Evolutionary conservation across 2,888 invertebrate genomes (phyloP), one percentile per base, ranked within the genome.

Genomic region (Hirtodrosophila confusa): DNA sequence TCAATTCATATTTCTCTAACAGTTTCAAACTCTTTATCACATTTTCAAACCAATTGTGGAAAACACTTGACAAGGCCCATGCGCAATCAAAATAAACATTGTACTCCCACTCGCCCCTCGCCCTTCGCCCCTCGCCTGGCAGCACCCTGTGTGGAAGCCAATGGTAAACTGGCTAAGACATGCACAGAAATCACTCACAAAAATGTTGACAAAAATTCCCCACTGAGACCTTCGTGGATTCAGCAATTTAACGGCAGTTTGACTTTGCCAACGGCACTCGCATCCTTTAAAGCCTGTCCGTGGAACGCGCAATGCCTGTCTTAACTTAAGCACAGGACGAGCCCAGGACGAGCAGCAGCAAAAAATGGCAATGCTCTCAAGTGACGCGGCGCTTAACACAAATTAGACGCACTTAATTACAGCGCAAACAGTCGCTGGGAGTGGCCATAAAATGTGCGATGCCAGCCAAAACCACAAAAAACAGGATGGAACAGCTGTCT

Each of bases 401-500:
- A 88, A 83, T 88, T 83, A 83, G 88, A 88, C 83, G 88, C 88
- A 83, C 83, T 86, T 83, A 88, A 83, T 83, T 83, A 86, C 83
- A 77, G 75, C 60, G 83, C 88, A 86, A 86, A 86, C 80, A 82
- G 85, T 80, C 64, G 43, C 53, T 55, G 55, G 55, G 63, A 74
- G 57, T 72, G 68, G 67, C 63, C 63, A 62, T 80, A 84, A 83
- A 83, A 84, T 78, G 60, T 70, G 58, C 60, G 54, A 41, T 66
- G 72, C 55, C 62, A 74, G 62, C 49, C 48, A 55, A 58, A 69
- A 45, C 74, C 76, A 54, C 75, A 57, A 33, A 49, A 63, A 45
- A 40, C 60, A 36, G 10, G 47, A 29, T 0, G 4, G 29, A 47
- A 24, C 17, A 17, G 17, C 17, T 17, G 17, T 17, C 2, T 17